phyloP scores from a whole-genome alignment of 2,113 vertebrate genomes.

The Halichoerus grypus region DNA sequence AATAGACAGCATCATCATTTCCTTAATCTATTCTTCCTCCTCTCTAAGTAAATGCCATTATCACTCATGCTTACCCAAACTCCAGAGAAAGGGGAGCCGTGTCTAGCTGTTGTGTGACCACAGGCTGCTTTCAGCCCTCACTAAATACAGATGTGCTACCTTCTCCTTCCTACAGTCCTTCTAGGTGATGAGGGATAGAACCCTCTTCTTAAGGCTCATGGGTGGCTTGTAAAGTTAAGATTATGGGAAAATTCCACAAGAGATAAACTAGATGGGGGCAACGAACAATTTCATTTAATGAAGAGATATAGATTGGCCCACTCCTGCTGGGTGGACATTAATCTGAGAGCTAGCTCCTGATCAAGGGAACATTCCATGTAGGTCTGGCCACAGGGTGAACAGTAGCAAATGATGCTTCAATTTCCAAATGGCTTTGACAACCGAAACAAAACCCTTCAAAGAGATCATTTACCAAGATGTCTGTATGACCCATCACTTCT shows the following conservation, averaged over 20 bases:
- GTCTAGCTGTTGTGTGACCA: neutral
- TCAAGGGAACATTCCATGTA: neutral
- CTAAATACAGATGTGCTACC: neutral
- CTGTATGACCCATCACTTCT: neutral
- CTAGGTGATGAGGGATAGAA: neutral
- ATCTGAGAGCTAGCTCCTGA: neutral
- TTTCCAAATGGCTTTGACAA: neutral
- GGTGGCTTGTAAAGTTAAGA: neutral
- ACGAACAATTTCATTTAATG: neutral
- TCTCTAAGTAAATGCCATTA: neutral
- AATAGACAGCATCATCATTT: neutral
- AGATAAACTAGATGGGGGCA: neutral
- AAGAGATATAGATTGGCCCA: neutral
- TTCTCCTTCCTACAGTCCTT: neutral
- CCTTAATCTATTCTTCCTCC: neutral
- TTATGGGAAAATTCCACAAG: neutral
- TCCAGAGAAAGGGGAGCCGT: fast-evolving
- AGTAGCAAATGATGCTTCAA: neutral
- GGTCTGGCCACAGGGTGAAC: neutral
- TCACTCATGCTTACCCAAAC: neutral
- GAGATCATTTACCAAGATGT: neutral
- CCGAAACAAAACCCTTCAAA: neutral
- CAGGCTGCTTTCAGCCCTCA: neutral
- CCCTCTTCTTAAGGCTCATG: neutral
- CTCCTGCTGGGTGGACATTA: neutral